Conservation (phyloP, 2,113 vertebrate species). For the Lepisosteus osseus region DNA sequence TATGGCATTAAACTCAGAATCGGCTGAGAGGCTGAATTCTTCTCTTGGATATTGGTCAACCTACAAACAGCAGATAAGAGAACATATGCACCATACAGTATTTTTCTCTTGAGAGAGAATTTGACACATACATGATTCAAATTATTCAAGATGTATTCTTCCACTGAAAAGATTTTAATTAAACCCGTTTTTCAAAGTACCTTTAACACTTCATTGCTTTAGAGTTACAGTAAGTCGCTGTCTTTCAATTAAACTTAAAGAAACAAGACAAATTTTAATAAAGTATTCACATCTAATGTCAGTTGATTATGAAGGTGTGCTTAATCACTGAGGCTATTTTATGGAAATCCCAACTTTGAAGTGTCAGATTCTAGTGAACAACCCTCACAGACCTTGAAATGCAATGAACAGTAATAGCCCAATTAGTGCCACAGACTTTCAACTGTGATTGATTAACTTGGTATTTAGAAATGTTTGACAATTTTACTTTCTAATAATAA, state of each 20-base stretch:
- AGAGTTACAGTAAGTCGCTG: conserved; percentile 12
- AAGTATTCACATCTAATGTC: conserved; percentile 27
- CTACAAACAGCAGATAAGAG: conserved; percentile 50
- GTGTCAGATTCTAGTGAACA: background rate
- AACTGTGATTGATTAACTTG: too few species aligned
- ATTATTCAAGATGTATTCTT: conserved; percentile 20
- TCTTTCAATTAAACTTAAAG: conserved; percentile 20
- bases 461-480: too few species aligned
- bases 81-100: background rate
- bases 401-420: too few species aligned
- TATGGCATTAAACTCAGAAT: conserved; percentile 77
- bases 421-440: too few species aligned
- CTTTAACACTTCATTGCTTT: conserved; percentile 25
- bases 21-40: conserved; percentile 77
- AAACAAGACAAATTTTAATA: conserved; percentile 23
- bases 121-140: conserved; percentile 25
- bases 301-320: conserved; percentile 30
- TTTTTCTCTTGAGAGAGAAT: background rate
- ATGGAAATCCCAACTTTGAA: background rate
- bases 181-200: conserved; percentile 34
- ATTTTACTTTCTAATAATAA: too few species aligned
- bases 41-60: conserved; percentile 72
- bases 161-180: conserved; percentile 28
- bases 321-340: conserved; percentile 34
- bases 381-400: too few species aligned